Conservation (phyloP, 2,113 vertebrate species). For the Crocuta crocuta region DNA sequence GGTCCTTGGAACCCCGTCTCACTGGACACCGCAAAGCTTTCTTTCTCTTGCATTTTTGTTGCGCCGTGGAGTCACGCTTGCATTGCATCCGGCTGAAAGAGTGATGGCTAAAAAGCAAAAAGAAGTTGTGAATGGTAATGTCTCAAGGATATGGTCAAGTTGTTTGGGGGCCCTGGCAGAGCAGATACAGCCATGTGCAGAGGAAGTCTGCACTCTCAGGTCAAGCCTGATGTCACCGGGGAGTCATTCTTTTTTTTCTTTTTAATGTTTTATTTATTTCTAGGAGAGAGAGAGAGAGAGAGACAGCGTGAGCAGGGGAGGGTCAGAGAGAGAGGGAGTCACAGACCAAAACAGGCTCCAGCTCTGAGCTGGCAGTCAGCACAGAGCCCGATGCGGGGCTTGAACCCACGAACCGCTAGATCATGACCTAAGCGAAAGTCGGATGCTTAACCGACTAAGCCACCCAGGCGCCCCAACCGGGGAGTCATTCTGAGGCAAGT, state of each 20-base stretch:
- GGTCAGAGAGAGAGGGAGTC: no score
- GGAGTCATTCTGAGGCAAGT: fast-evolving
- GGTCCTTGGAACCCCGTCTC: no score
- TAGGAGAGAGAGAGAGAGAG: no score
- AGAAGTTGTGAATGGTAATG: fast-evolving
- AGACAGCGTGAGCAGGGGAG: no score
- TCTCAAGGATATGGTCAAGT: fast-evolving
- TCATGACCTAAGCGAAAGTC: no score
- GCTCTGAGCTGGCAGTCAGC: no score
- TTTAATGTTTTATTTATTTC: no score
- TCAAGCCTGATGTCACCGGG: fast-evolving
- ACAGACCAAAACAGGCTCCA: no score
- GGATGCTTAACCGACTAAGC: no score
- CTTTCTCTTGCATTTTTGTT: fast-evolving
- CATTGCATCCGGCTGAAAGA: fast-evolving
- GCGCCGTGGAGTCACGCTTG: fast-evolving
- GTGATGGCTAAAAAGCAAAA: fast-evolving
- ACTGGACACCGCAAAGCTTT: fast-evolving
- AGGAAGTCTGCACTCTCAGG: fast-evolving
- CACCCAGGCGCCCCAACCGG: no score
- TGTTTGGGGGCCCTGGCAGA: neutral
- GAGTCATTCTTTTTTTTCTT: fast-evolving
- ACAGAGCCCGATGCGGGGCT: no score
- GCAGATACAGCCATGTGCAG: fast-evolving
- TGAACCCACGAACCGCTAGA: no score